Evolutionary conservation across 2,888 invertebrate genomes (phyloP).

Genomic region (Hedychridium roseum): DNA sequence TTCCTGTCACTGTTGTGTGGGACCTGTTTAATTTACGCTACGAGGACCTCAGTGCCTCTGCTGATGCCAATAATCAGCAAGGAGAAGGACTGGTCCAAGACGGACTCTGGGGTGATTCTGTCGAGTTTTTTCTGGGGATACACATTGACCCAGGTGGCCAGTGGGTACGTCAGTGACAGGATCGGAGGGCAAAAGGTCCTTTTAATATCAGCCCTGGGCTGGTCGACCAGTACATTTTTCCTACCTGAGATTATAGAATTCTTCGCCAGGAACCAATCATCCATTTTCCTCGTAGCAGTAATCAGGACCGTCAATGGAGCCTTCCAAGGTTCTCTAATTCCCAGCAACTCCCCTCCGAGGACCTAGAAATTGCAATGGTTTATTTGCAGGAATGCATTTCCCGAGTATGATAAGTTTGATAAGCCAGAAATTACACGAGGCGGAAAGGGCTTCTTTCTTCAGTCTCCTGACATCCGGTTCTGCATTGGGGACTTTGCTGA

Average conservation of each 20-base stretch:
- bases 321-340: too few relatives aligned
- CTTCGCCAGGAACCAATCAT: slow-evolving; percentile 63
- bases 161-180: slow-evolving; percentile 69
- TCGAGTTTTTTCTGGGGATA: slow-evolving; percentile 81
- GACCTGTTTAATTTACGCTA: slow-evolving; percentile 72
- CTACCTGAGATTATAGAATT: slow-evolving; percentile 68
- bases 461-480: slow-evolving; percentile 73
- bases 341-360: too few relatives aligned
- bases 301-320: slow-evolving; percentile 72
- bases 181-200: slow-evolving; percentile 74
- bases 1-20: slow-evolving; percentile 70
- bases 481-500: slow-evolving; percentile 71
- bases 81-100: slow-evolving; percentile 74
- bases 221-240: slow-evolving; percentile 67
- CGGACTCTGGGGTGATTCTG: slow-evolving; percentile 74
- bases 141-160: slow-evolving; percentile 70
- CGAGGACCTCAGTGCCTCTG: slow-evolving; percentile 74
- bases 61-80: slow-evolving; percentile 71
- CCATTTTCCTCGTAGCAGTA: slow-evolving; percentile 69
- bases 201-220: slow-evolving; percentile 69
- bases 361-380: too few relatives aligned
- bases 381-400: slow-evolving; percentile 66
- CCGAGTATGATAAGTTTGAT: slow-evolving; percentile 76
- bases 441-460: slow-evolving; percentile 74
- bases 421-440: slow-evolving; percentile 71